Base-by-base conservation (phyloP, 2,797 vertebrate species). In the Chrysocyon brachyurus region DNA sequence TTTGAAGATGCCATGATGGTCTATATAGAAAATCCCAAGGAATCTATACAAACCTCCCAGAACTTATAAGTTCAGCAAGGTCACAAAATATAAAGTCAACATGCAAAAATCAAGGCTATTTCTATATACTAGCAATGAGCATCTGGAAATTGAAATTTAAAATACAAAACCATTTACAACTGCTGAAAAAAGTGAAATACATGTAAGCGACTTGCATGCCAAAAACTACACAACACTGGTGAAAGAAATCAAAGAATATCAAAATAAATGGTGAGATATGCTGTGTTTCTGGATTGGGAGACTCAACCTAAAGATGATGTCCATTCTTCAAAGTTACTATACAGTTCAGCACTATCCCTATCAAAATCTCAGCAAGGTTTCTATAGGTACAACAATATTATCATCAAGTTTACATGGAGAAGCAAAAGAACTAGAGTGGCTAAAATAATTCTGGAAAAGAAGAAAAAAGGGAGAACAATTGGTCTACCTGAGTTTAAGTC, bases 31-130 rank as follows among this genome's bases (percentile, higher is more conserved):
- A 87, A 84, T 8, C 17, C 64, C 40, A 66, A 87, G 16, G 19
- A 93, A 90, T 78, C 40, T 85, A 68, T 8, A 54, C 78, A 79
- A 88, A 57, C 49, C 4, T 87, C 21, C n/a, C n/a, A 78, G 70
- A 93, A 46, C 31, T 26, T 78, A 21, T 33, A 79, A 91, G 17
- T 83, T 83, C 49, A 77, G 9, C 59, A 82, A 31, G 19, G 28
- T 81, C 85, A 85, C 46, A 77, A 16, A 4, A 66, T 46, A 92
- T 15, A 85, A 68, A 19, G 90, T 75, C 79, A 87, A 46, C 3
- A 72, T n/a, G 24, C 24, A 83, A 87, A 92, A 94, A 90, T 59
- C 24, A 78, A 52, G 26, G 94, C 6, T 10, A 77, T 90, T 89
- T 92, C 66, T 56, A 75, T 73, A 54, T 81, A 40, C 54, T 77